Evolutionary conservation across 2,888 invertebrate species (phyloP), one percentile per base, ranked within the genome.

Genomic region (Odontothrips loti): DNA sequence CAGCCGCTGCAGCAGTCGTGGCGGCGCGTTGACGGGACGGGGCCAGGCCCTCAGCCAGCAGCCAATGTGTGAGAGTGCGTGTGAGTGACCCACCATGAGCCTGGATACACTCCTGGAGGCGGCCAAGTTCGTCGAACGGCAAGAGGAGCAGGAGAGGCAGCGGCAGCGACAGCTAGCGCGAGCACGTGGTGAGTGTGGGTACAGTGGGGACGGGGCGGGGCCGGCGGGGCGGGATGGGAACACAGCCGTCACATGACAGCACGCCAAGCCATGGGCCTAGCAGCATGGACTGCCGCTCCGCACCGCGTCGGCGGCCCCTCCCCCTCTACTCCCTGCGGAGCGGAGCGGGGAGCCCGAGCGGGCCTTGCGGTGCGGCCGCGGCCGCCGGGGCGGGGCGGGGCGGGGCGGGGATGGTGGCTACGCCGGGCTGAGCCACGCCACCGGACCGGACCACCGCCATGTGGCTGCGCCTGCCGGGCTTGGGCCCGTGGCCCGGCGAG

Each of bases 71-170:
- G 58, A 58, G 20, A 10, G 68, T 75, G 68, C 68, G 68, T 27
- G 27, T 1, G 68, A 27, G 58, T 58, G 58, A n/a, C 58, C 58
- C 23, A 27, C 68, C 68, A 68, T n/a, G 23, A 68, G n/a, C 68
- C 12, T 23, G 68, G 27, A 75, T n/a, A 27, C 12, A 3, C 68
- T 75, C 68, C 68, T 75, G 68, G 68, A 75, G 68, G 68, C 68
- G 68, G 68, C 68, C 68, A 75, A 75, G 68, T 75, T 75, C 68
- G 68, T 75, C 68, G 68, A 75, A 27, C 68, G 23, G 23, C 68
- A 75, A 27, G 68, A 23, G 27, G 68, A 75, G 27, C 68, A 27
- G 68, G 68, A 75, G 68, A 23, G 68, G 68, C 68, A 12, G 27
- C 68, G 68, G 27, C 68, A 43, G 34, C 34, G 34, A 43, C 34